Conservation (phyloP, 1,140 invertebrate genomes). For the Sinonovacula constricta region DNA sequence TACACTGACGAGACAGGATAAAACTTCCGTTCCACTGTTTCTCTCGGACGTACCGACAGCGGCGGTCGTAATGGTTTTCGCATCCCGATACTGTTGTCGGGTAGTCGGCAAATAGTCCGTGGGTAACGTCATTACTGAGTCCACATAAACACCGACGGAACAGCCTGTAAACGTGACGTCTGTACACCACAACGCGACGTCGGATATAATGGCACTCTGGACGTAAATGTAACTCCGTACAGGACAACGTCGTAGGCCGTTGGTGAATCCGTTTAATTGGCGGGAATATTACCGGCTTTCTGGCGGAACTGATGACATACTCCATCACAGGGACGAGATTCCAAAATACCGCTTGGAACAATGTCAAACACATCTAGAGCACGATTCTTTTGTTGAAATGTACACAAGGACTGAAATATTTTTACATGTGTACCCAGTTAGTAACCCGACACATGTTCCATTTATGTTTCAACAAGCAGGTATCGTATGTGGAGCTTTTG, state of each 20-base stretch:
- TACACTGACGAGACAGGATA: conserved; percentile 3
- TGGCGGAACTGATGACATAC: not conserved
- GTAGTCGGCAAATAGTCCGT: not conserved
- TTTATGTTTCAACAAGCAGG: no score
- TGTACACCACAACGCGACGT: conserved; percentile 34
- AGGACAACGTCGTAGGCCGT: no score
- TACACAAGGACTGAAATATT: no score
- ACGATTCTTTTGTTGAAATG: no score
- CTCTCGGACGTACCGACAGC: conserved; percentile 18
- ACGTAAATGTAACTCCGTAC: conserved; percentile 34
- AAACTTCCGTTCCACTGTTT: conserved; percentile 20
- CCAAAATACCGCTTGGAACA: no score
- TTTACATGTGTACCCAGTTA: no score
- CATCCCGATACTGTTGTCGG: conserved; percentile 36
- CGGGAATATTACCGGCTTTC: not conserved
- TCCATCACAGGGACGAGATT: no score
- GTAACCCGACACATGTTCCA: no score
- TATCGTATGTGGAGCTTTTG: no score
- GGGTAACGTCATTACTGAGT: conserved; percentile 6
- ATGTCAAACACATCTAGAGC: no score
- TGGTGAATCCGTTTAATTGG: no score
- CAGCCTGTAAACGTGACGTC: conserved; percentile 31
- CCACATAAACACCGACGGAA: conserved; percentile 41
- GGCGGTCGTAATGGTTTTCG: conserved; percentile 34
- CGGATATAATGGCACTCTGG: conserved; percentile 43